These are phyloP conservation scores for Pteromalus puparum DNA, from an alignment of 1,140 invertebrate genomes.

Conservation along the genomic window DNA sequence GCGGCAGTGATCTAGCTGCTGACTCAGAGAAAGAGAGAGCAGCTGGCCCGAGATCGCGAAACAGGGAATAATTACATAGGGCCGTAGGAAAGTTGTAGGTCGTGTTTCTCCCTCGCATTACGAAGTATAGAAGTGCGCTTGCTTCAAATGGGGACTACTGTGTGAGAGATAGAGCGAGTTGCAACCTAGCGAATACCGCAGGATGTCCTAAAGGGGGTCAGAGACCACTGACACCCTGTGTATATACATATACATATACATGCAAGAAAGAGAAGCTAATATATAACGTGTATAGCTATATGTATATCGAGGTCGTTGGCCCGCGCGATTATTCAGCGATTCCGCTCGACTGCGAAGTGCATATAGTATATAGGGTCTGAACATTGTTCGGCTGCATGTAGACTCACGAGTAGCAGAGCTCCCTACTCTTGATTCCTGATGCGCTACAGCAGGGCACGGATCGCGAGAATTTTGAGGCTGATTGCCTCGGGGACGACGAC, in stretches of 20 bases:
- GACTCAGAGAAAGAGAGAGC: not conserved
- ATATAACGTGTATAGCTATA: not conserved
- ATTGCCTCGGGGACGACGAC: conserved; percentile 4
- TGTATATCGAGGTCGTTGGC: not conserved
- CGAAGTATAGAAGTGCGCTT: too few species aligned
- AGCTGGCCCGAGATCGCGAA: not conserved
- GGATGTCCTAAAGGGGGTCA: conserved; percentile 27
- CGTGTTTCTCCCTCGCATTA: not conserved
- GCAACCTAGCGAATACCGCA: not conserved
- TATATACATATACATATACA: not conserved
- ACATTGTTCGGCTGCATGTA: not conserved
- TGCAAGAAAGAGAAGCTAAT: not conserved
- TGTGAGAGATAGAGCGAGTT: not conserved
- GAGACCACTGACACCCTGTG: not conserved
- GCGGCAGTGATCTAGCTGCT: too few species aligned
- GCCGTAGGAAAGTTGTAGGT: not conserved
- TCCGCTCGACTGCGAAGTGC: not conserved
- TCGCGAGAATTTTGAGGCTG: conserved; percentile 9
- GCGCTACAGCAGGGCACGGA: not conserved
- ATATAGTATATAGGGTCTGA: not conserved
- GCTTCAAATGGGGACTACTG: too few species aligned
- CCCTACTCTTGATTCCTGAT: not conserved
- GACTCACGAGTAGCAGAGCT: not conserved
- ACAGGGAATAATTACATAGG: conserved; percentile 12
- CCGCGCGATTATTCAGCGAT: conserved; percentile 42